Evolutionary conservation across 2,113 vertebrate genomes (phyloP).

Genomic region (Psammodynastes pulverulentus): DNA sequence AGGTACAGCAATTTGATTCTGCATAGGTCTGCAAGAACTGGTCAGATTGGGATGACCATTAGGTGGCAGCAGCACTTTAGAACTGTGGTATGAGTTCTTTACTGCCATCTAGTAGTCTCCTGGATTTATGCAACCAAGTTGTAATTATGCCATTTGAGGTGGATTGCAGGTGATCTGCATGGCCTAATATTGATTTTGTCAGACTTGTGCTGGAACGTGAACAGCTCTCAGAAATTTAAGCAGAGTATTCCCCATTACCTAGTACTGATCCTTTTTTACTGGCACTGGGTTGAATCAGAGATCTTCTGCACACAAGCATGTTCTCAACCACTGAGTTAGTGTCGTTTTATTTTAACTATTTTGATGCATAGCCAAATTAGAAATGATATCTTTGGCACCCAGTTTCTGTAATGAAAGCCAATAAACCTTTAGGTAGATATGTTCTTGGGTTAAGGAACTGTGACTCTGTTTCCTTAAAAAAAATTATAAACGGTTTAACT

Average conservation of each 20-base stretch:
- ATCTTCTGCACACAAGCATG: neutral
- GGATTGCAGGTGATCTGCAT: neutral
- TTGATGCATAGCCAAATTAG: neutral
- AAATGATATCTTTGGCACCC: neutral
- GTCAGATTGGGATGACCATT: neutral
- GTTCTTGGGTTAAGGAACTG: neutral
- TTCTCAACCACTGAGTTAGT: neutral
- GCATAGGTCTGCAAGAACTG: neutral
- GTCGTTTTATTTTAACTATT: neutral
- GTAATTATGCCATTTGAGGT: neutral
- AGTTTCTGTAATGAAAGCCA: conserved; percentile 22
- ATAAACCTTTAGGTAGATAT: neutral
- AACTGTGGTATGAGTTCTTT: neutral
- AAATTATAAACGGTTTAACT: conserved; percentile 9
- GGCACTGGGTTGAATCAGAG: neutral
- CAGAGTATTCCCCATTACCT: neutral
- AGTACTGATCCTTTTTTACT: neutral
- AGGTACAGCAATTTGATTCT: neutral
- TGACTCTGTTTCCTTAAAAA: conserved; percentile 31
- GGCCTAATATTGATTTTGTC: neutral
- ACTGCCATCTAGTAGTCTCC: neutral
- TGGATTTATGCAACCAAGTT: neutral
- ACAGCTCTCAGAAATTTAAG: too few relatives aligned
- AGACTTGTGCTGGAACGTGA: neutral
- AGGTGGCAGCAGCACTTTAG: neutral